phyloP scores from a whole-genome alignment of 1,140 invertebrate species.

The Schlechtendalia chinensis region DNA sequence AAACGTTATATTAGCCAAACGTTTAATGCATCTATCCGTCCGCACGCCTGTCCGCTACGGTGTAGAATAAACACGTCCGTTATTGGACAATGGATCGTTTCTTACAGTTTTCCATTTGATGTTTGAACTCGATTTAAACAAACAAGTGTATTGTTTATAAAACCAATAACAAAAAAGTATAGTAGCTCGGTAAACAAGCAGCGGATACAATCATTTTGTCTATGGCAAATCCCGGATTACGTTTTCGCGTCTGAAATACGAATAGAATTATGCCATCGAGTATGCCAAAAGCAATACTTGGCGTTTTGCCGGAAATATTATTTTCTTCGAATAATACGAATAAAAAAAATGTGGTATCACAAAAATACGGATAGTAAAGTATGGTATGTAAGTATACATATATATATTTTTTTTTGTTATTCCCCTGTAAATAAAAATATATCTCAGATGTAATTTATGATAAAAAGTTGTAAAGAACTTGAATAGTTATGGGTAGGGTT shows the following conservation, averaged over 20 bases:
- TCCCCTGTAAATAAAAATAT: not conserved
- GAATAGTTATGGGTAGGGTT: not conserved
- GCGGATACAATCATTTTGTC: not conserved
- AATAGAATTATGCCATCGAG: not conserved
- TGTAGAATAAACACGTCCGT: no score
- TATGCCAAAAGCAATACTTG: slow-evolving; percentile 12
- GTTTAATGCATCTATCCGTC: no score
- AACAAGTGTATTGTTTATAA: not conserved
- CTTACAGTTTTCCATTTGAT: no score
- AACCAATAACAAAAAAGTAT: not conserved
- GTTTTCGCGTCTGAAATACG: not conserved
- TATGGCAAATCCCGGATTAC: not conserved
- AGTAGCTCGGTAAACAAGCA: not conserved
- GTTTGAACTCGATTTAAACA: not conserved
- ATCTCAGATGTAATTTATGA: no score
- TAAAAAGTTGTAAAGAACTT: not conserved
- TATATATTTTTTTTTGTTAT: not conserved
- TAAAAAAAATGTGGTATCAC: not conserved
- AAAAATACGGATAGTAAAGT: not conserved
- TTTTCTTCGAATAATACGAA: not conserved
- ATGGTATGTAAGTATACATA: not conserved
- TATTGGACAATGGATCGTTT: no score
- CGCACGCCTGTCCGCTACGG: no score
- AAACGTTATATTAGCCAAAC: no score
- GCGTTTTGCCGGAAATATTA: not conserved